A percentile compares a stretch with the other conserved stretches of the same genome.
Conservation (phyloP, 1,140 invertebrate species). For the Atta cephalotes region DNA sequence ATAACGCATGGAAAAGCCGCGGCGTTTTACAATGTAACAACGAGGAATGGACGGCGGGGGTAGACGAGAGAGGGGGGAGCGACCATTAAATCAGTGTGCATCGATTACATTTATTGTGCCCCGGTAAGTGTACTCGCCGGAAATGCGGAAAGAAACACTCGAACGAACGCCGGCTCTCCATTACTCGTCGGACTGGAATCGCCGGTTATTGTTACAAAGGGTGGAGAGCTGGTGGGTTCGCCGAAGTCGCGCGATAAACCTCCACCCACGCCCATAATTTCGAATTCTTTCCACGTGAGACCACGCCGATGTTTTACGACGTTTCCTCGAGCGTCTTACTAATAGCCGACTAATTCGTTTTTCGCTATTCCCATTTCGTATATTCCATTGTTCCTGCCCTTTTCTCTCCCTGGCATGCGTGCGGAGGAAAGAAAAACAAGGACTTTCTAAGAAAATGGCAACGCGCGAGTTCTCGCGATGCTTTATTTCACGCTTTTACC, state of each 20-base stretch:
- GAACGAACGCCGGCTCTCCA: conserved; percentile 25
- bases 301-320: conserved; percentile 63
- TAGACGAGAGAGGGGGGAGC: neutral
- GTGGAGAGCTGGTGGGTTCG: neutral
- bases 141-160: conserved; percentile 56
- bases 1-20: conserved; percentile 36
- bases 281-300: conserved; percentile 60
- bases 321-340: conserved; percentile 66
- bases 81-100: conserved; percentile 51
- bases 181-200: conserved; percentile 44
- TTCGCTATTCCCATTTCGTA: conserved; percentile 20
- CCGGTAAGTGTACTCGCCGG: conserved; percentile 54
- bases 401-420: conserved; percentile 26
- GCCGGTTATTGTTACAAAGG: conserved; percentile 39
- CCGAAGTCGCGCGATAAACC: conserved; percentile 42
- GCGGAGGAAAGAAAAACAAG: conserved; percentile 43
- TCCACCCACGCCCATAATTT: conserved; percentile 53
- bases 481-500: conserved; percentile 73
- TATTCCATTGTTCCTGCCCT: conserved; percentile 55
- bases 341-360: conserved; percentile 72
- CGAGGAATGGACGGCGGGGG: neutral
- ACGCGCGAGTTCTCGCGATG: conserved; percentile 68
- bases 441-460: conserved; percentile 71
- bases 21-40: conserved; percentile 36
- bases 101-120: conserved; percentile 63